Evolutionary conservation across 2,888 invertebrate genomes (phyloP), one percentile per base, ranked within the genome.

Genomic region (Thysanoteuthis rhombus): DNA sequence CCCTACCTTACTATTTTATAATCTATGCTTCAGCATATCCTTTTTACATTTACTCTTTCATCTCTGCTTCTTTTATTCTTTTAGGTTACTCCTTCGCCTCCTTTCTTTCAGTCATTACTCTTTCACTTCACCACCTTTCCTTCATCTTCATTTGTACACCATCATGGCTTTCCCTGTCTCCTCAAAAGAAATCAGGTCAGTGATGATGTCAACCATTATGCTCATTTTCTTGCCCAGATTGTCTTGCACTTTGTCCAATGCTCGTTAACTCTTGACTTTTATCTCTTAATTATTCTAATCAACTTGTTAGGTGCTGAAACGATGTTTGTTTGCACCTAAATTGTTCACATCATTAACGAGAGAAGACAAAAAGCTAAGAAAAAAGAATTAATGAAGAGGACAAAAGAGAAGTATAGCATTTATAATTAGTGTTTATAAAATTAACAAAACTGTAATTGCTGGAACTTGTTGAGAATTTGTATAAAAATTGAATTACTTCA

Each of bases 281-380:
- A 75, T 75, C 75, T 75, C 75, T 75, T 75, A 75, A 75, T 75
- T 75, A 75, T 75, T 75, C 75, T 75, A 75, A 75, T 75, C 75
- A 75, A 75, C 75, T 75, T 75, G 75, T 75, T 75, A 75, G 75
- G 75, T 75, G 75, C 19, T 36, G 75, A 75, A 75, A 75, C n/a
- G n/a, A 75, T 75, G 75, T 75, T 75, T 75, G 75, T 75, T 75
- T 75, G 75, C 75, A n/a, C n/a, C 75, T n/a, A 75, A 75, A 75
- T 75, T n/a, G 75, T 75, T 75, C 75, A 75, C 75, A 75, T 75
- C 75, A 75, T 75, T 75, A 75, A 75, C 75, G 75, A 75, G 75
- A 75, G n/a, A 36, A 75, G 75, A 36, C 75, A 75, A 75, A 75
- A 75, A n/a, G n/a, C 2, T 12, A 75, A 75, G n/a, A 75, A 12